phyloP scores from a whole-genome alignment of 2,113 vertebrate species.

The Rhinopomastus cyanomelas region DNA sequence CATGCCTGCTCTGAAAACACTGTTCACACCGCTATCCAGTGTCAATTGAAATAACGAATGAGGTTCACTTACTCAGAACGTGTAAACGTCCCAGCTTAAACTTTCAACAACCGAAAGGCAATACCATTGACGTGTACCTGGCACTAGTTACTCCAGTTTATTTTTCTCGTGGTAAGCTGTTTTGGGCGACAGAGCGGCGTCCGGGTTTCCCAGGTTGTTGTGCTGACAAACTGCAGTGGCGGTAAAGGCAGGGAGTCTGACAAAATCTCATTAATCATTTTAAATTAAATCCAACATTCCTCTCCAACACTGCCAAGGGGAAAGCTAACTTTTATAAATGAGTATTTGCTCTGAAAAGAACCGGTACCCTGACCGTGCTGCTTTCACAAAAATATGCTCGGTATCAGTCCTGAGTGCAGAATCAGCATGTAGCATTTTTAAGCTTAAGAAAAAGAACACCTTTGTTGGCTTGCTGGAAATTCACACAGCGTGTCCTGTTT shows the following conservation, averaged over 20 bases:
- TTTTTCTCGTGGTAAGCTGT: slow-evolving; percentile 76
- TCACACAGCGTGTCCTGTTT: neutral
- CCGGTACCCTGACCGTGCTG: slow-evolving; percentile 44
- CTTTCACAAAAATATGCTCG: slow-evolving; percentile 50
- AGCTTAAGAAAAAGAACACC: slow-evolving; percentile 44
- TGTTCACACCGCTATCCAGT: neutral
- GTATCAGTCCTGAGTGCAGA: neutral
- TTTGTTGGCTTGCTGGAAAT: neutral
- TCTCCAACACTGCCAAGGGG: slow-evolving; percentile 69
- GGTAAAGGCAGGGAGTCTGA: slow-evolving; percentile 78
- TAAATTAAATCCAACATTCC: slow-evolving; percentile 86
- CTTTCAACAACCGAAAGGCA: slow-evolving; percentile 77
- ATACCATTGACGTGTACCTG: slow-evolving; percentile 74
- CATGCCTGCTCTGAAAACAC: neutral
- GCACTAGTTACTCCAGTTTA: slow-evolving; percentile 71
- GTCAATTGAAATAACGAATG: slow-evolving; percentile 45
- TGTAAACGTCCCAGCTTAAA: slow-evolving; percentile 68
- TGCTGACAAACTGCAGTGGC: slow-evolving; percentile 88
- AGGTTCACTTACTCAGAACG: slow-evolving; percentile 48
- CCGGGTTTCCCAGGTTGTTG: slow-evolving; percentile 79
- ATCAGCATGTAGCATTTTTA: slow-evolving; percentile 40
- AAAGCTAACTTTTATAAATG: slow-evolving; percentile 79
- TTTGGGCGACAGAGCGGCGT: slow-evolving; percentile 84
- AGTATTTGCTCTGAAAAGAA: slow-evolving; percentile 66
- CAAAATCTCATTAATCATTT: slow-evolving; percentile 91